A percentile compares a stretch with the other conserved stretches of the same genome.
Conservation (phyloP, 2,797 vertebrate species). For the Tangara arthus region DNA sequence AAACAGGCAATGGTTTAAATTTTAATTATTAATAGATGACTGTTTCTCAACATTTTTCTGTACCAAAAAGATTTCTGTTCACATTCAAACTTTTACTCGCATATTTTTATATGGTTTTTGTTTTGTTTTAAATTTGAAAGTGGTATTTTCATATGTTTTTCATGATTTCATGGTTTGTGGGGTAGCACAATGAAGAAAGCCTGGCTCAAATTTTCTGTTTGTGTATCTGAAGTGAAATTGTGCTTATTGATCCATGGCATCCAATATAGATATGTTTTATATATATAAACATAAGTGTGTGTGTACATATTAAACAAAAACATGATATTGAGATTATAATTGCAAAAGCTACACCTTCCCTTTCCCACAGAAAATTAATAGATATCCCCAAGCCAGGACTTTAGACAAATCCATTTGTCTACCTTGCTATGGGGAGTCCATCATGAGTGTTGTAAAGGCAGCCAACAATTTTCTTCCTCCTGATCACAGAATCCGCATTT, state of each 20-base stretch:
- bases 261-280: background rate
- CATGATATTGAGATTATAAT: background rate
- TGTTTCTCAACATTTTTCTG: background rate
- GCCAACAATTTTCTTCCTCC: background rate
- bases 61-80: background rate
- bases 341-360: background rate
- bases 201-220: background rate
- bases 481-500: background rate
- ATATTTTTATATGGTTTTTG: background rate
- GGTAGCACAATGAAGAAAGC: background rate
- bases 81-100: background rate
- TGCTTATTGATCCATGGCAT: background rate
- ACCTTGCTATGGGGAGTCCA: background rate
- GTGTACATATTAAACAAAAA: background rate
- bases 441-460: background rate
- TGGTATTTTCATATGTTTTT: background rate
- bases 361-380: background rate
- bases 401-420: background rate
- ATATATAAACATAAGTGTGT: background rate
- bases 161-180: background rate
- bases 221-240: background rate
- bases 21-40: background rate
- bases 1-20: background rate
- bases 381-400: background rate
- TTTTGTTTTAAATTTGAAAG: background rate